Conservation (phyloP, 2,797 vertebrate species). For the Paguma larvata region DNA sequence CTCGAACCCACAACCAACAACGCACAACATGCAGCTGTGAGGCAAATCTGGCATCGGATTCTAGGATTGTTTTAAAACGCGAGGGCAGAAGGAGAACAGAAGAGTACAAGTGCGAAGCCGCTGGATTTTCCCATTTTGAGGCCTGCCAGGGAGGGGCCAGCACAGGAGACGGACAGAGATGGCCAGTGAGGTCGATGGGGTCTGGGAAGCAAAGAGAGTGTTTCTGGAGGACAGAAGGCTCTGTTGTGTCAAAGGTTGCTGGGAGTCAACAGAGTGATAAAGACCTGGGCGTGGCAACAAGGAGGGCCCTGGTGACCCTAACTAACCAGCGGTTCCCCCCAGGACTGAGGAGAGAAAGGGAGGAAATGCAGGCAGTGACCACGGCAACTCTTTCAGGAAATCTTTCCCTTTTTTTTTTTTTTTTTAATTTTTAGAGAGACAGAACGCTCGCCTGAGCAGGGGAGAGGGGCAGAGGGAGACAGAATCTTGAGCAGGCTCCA, state of each 20-base stretch:
- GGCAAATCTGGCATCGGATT: neutral
- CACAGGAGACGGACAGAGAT: neutral
- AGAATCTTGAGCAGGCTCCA: too few relatives aligned
- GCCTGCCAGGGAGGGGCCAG: neutral
- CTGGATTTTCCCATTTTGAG: neutral
- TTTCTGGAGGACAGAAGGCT: neutral
- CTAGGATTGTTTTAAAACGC: neutral
- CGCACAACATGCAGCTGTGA: rapidly evolving
- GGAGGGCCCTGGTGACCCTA: neutral
- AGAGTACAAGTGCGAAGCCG: neutral
- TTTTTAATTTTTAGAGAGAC: too few relatives aligned
- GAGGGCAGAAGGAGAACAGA: neutral
- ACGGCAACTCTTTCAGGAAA: neutral
- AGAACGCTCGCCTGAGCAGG: too few relatives aligned
- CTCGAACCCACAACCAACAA: neutral
- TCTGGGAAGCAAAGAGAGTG: neutral
- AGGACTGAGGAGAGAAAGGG: too few relatives aligned
- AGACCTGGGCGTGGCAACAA: neutral
- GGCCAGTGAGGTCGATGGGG: neutral
- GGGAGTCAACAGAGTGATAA: neutral
- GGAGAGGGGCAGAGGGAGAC: too few relatives aligned
- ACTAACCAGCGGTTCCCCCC: neutral
- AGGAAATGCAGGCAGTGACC: neutral
- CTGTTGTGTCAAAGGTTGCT: neutral
- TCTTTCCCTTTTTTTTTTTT: too few relatives aligned